phyloP scores from a whole-genome alignment of 1,140 invertebrate genomes.

The Planococcus citri region DNA sequence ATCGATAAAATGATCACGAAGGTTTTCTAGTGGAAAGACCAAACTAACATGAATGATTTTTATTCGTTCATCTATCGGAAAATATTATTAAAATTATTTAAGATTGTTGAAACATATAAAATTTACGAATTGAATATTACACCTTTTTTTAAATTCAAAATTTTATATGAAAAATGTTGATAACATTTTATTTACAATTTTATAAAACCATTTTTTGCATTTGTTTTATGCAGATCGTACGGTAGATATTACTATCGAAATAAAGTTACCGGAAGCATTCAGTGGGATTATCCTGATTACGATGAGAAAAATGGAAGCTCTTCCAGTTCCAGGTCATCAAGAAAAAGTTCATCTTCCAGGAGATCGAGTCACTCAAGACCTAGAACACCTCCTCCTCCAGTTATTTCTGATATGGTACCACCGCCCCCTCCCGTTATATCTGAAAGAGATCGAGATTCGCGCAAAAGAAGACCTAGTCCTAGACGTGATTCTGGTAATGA shows the following conservation, averaged over 20 bases:
- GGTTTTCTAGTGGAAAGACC: not conserved
- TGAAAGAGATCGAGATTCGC: not conserved
- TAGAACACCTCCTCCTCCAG: conserved; percentile 25
- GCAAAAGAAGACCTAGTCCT: not conserved
- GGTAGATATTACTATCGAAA: conserved; percentile 58
- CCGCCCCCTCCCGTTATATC: not conserved
- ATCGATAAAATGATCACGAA: not conserved
- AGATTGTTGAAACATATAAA: not conserved
- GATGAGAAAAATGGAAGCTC: not conserved
- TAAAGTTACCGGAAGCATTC: conserved; percentile 41
- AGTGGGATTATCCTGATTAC: conserved; percentile 52
- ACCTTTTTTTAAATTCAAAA: not conserved
- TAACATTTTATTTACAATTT: not conserved
- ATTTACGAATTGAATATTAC: not conserved
- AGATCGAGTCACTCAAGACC: conserved; percentile 14
- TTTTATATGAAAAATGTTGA: no score
- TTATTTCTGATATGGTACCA: not conserved
- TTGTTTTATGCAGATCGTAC: conserved; percentile 41
- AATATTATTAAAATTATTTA: not conserved
- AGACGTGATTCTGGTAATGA: not conserved
- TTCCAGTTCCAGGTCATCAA: not conserved
- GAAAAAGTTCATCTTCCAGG: not conserved
- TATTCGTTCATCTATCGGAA: not conserved
- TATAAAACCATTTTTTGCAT: not conserved
- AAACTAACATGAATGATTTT: no score